Evolutionary conservation across 2,113 vertebrate species (phyloP).

Genomic region (Cololabis saira): DNA sequence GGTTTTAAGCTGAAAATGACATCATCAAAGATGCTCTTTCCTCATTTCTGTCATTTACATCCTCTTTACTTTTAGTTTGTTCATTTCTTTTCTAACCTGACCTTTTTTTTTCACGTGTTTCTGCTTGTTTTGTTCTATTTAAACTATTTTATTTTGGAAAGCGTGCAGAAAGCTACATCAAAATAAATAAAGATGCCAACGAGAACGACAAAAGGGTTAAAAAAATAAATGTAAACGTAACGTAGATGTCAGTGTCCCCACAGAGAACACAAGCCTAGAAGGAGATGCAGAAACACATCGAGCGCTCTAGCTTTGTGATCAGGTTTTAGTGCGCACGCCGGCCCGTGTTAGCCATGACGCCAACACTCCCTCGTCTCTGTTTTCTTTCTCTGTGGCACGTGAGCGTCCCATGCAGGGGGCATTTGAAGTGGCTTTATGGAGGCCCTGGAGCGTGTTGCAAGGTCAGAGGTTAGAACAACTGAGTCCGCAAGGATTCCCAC

Average conservation of each 20-base stretch:
- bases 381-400: constrained; percentile 30
- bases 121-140: no score
- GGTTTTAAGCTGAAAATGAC: no score
- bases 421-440: constrained; percentile 82
- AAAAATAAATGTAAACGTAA: not conserved
- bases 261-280: not conserved
- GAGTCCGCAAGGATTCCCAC: constrained; percentile 60
- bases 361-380: constrained; percentile 33
- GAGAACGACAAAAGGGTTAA: no score
- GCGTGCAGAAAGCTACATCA: no score
- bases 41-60: no score
- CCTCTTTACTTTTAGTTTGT: no score
- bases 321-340: not conserved
- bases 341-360: constrained; percentile 35
- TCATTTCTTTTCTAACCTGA: no score
- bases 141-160: no score
- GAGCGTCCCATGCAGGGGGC: constrained; percentile 57
- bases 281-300: constrained; percentile 17
- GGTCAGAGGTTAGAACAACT: constrained; percentile 84
- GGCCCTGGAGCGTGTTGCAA: constrained; percentile 74
- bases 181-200: no score
- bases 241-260: not conserved
- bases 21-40: no score
- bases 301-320: constrained; percentile 13
- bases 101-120: no score